A percentile compares a stretch with the other conserved stretches of the same genome.
Conservation (phyloP, 2,113 vertebrate species). For the Sinocyclocheilus maitianheensis region DNA sequence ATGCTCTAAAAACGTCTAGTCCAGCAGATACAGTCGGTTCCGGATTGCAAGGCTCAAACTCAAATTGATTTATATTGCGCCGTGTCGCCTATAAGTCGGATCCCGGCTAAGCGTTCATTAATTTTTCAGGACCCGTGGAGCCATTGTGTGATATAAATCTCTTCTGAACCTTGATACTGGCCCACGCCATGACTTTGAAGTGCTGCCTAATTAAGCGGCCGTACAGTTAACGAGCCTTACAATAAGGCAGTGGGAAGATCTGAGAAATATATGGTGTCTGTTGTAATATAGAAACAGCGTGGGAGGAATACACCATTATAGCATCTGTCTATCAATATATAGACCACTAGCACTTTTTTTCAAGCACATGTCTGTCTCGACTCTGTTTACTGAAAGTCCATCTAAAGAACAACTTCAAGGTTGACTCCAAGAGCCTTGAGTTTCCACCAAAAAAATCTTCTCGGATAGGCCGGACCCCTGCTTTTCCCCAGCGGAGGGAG, state of each 20-base stretch:
- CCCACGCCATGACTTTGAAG: conserved; percentile 66
- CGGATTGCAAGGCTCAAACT: conserved; percentile 52
- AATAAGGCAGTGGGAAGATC: conserved; percentile 64
- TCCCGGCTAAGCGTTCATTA: conserved; percentile 68
- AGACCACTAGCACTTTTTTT: neutral
- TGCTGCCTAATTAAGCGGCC: conserved; percentile 72
- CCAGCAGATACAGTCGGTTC: conserved; percentile 42
- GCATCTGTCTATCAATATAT: conserved; percentile 26
- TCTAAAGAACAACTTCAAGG: conserved; percentile 1
- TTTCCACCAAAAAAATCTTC: neutral
- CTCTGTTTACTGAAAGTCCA: neutral
- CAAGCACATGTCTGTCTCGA: neutral
- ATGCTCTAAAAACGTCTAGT: conserved; percentile 62
- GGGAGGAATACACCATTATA: conserved; percentile 11
- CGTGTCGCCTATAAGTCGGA: conserved; percentile 59
- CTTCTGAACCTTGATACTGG: conserved; percentile 57
- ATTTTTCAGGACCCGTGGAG: conserved; percentile 67
- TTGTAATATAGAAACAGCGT: conserved; percentile 56
- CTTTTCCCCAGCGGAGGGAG: neutral
- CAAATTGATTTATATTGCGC: conserved; percentile 65
- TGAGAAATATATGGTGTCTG: conserved; percentile 59
- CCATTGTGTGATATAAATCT: conserved; percentile 68
- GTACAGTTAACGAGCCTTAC: conserved; percentile 68
- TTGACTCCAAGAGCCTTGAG: conserved; percentile 1
- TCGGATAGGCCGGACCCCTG: neutral